Conservation (phyloP, 2,888 invertebrate species). For the Eristalis tenax region DNA sequence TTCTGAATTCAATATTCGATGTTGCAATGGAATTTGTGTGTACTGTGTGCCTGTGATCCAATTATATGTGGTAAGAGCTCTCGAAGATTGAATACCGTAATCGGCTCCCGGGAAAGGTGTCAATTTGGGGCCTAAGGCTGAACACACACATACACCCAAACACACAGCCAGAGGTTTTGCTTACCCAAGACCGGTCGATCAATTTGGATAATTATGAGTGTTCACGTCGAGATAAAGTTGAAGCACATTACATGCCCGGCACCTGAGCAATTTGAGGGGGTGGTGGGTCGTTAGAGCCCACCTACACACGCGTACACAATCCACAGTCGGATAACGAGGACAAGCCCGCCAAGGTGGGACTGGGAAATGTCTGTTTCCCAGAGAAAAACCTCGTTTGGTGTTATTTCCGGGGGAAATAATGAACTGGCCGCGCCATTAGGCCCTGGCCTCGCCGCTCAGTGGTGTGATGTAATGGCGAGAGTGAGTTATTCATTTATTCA, state of each 20-base stretch:
- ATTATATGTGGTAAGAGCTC: background rate
- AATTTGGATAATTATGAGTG: slow-evolving; percentile 1
- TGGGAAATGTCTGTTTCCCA: slow-evolving; percentile 29
- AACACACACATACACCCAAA: background rate
- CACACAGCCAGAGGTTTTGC: background rate
- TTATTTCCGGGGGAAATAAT: slow-evolving; percentile 52
- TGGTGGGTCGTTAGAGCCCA: background rate
- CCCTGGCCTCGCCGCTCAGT: background rate
- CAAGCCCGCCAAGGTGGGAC: background rate
- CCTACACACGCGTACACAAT: no score
- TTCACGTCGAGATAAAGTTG: background rate
- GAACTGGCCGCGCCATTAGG: slow-evolving; percentile 3
- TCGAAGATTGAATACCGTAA: background rate
- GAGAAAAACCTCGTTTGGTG: slow-evolving; percentile 27
- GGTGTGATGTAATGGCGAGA: background rate
- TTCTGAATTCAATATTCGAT: slow-evolving; percentile 3
- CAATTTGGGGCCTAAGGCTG: background rate
- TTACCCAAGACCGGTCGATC: background rate
- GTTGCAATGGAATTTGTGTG: background rate
- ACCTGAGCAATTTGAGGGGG: background rate
- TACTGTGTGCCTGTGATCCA: background rate
- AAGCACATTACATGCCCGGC: background rate
- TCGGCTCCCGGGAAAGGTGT: background rate
- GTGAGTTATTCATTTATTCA: slow-evolving; percentile 69
- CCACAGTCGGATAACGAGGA: no score